A percentile compares a stretch with the other conserved stretches of the same genome.
Evolutionary conservation across 2,888 invertebrate species (phyloP).

Genomic region (Leistus spinibarbis): DNA sequence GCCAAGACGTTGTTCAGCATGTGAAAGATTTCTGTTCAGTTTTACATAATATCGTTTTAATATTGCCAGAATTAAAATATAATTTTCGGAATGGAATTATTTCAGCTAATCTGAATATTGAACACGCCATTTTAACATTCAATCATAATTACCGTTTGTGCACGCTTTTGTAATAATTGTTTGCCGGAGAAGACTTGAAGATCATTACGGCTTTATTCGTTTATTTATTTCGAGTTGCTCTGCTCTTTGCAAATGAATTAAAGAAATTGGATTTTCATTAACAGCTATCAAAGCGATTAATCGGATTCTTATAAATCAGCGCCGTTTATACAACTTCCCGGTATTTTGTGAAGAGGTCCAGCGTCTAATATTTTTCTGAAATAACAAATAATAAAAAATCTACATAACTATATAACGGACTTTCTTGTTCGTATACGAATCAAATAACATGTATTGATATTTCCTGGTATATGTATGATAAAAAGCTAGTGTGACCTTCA

Average conservation of each 20-base stretch:
- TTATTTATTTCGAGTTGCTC: background rate
- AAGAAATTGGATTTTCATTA: background rate
- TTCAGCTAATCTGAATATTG: slow-evolving; percentile 24
- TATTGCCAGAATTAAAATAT: slow-evolving; percentile 32
- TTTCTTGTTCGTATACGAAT: too few species aligned
- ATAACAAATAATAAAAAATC: too few species aligned
- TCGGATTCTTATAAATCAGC: background rate
- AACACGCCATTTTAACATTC: slow-evolving; percentile 33
- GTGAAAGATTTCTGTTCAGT: slow-evolving; percentile 22
- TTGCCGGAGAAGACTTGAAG: background rate
- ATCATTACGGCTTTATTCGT: background rate
- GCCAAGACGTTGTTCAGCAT: background rate
- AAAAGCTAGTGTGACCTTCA: too few species aligned
- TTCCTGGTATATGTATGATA: too few species aligned
- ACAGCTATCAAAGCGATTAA: background rate
- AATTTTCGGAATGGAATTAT: slow-evolving; percentile 34
- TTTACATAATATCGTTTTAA: slow-evolving; percentile 37
- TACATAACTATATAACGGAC: too few species aligned
- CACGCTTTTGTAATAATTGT: background rate
- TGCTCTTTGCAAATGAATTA: background rate
- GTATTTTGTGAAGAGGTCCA: background rate
- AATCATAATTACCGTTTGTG: slow-evolving; percentile 28
- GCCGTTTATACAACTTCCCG: background rate
- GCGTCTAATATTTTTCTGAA: background rate
- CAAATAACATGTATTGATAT: too few species aligned